Evolutionary conservation across 2,797 vertebrate genomes (phyloP).

Genomic region (Hafferia zeledoni): DNA sequence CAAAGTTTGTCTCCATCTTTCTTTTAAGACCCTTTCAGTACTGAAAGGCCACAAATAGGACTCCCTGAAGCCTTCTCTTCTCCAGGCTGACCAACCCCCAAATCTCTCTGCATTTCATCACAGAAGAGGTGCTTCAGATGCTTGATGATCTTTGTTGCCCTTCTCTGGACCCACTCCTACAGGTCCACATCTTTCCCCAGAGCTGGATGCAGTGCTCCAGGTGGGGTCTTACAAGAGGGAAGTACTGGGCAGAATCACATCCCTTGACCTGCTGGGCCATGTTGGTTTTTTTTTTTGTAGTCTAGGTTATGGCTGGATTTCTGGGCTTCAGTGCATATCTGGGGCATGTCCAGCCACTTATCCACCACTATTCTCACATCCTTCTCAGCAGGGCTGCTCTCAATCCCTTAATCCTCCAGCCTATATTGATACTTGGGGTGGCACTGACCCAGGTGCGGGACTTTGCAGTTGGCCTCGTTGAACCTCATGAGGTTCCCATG

Average conservation of each 20-base stretch:
- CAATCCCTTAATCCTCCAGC: neutral
- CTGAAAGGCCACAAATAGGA: neutral
- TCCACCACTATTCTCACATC: neutral
- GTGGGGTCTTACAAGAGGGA: neutral
- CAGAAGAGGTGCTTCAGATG: neutral
- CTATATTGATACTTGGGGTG: neutral
- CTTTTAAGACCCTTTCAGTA: neutral
- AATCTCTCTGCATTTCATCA: neutral
- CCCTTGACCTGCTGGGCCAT: neutral
- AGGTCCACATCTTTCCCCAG: neutral
- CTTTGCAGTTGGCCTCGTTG: neutral
- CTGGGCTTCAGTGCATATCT: neutral
- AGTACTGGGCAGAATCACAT: neutral
- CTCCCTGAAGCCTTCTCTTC: neutral
- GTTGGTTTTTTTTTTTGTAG: neutral
- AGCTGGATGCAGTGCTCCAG: neutral
- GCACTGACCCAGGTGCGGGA: neutral
- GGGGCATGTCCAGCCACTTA: neutral
- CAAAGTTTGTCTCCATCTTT: neutral
- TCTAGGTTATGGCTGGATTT: neutral
- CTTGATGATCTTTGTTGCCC: neutral
- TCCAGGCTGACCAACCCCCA: neutral
- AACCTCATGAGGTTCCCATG: neutral
- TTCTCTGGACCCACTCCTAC: neutral
- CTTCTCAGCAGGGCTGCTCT: neutral